Conservation (phyloP, 2,797 vertebrate species). For the Falco biarmicus region DNA sequence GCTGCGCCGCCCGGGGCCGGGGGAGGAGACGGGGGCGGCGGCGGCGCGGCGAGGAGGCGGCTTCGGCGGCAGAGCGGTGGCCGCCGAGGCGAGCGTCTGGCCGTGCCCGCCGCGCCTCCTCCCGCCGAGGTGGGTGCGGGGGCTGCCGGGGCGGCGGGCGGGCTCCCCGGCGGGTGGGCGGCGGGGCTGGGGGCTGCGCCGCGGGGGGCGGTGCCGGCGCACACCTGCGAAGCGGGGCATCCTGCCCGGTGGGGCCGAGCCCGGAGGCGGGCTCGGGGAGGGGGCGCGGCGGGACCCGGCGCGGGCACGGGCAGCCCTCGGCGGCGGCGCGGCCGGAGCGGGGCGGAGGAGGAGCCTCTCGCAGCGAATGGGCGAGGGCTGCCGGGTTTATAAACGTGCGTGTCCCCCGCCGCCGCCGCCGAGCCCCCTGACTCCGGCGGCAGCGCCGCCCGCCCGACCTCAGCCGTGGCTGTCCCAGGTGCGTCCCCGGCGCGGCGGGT, state of each 20-base stretch:
- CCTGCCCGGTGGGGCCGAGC: background rate
- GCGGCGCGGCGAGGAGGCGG: too few relatives aligned
- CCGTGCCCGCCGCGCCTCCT: background rate
- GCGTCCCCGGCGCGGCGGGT: background rate
- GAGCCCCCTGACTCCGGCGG: background rate
- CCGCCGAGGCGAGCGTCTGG: background rate
- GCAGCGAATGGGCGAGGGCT: background rate
- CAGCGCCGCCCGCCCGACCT: accelerated
- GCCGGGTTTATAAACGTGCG: background rate
- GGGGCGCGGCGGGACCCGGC: background rate
- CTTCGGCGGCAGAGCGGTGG: background rate
- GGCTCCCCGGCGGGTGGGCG: too few relatives aligned
- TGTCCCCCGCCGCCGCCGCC: background rate
- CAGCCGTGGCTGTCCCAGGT: background rate
- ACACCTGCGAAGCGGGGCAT: background rate
- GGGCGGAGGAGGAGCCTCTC: background rate
- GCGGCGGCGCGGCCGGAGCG: background rate
- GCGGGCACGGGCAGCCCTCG: background rate
- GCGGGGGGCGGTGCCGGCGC: background rate
- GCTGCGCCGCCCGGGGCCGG: background rate
- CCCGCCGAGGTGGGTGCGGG: background rate
- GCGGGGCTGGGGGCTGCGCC: background rate
- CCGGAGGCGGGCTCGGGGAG: background rate
- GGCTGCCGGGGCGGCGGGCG: background rate
- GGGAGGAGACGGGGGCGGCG: background rate